Evolutionary conservation across 2,113 vertebrate species (phyloP), one percentile per base, ranked within the genome.

Genomic region (Ammodytes dubius): DNA sequence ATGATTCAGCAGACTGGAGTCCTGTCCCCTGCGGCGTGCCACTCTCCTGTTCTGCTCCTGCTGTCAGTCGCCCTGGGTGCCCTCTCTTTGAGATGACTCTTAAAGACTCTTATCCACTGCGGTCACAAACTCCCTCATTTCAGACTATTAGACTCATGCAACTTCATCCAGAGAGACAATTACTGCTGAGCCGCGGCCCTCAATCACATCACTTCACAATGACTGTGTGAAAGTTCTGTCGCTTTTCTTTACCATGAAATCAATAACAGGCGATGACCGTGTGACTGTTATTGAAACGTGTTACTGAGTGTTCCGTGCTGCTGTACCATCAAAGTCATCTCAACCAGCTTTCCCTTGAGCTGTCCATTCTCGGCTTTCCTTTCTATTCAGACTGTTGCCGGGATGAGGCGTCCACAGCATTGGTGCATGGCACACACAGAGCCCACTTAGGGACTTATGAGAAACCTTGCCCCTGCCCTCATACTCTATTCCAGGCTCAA

Each of bases 1-100:
- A 72, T 93, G 91, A 93, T 77, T 92, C 91, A 93, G 93, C 91
- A 91, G 79, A 85, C 84, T 85, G n/a, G 9, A 86, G 76, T 75
- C 60, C n/a, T 27, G 77, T 81, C 90, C 82, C 76, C 84, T 89
- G 86, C 70, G 88, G 90, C 9, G 1, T 46, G 69, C 49, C 74
- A n/a, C 73, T 83, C 69, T 72, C 74, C 70, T 70, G 56, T 68
- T 74, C 69, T 35, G 40, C 64, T 79, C 74, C 84, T 65, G 79
- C 81, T 82, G 88, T 83, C 85, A 77, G 69, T 61, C 63, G 84
- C 90, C 90, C 88, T 77, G 79, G 66, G 64, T 71, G 81, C 73
- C 81, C 84, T 87, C 66, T 58, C 77, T 77, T 58, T 73, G 42
- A 60, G 74, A 85, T 80, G 70, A 90, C 64, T 86, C 77, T 27